These are phyloP conservation scores for Sebastes steindachneri DNA, from an alignment of 2,797 vertebrate species.

Conservation along the genomic window DNA sequence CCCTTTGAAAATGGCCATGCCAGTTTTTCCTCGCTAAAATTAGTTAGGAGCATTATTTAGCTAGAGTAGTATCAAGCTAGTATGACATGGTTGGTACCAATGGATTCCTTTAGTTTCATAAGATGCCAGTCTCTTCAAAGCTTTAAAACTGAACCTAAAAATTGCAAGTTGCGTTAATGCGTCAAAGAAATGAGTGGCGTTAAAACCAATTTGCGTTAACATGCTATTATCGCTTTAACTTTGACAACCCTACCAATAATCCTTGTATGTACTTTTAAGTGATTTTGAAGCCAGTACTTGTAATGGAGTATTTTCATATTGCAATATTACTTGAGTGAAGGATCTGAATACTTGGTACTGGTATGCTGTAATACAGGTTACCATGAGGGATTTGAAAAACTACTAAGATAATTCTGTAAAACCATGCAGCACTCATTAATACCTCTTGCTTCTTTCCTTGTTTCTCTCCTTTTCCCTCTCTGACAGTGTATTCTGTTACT, in stretches of 20 bases:
- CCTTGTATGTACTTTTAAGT: not conserved
- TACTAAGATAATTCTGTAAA: not conserved
- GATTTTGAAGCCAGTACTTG: not conserved
- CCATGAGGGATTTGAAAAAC: not conserved
- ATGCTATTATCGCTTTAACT: too few species aligned
- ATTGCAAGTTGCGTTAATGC: too few species aligned
- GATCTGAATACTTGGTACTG: not conserved
- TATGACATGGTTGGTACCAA: too few species aligned
- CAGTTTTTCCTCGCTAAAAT: too few species aligned
- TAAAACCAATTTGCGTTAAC: too few species aligned
- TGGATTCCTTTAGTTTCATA: too few species aligned
- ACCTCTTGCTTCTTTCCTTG: slow-evolving; percentile 6
- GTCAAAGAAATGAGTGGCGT: too few species aligned
- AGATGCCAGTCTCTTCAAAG: too few species aligned
- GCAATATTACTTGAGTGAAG: not conserved
- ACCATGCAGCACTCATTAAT: not conserved
- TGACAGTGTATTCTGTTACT: slow-evolving; percentile 36
- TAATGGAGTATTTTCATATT: not conserved
- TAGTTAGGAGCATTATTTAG: too few species aligned
- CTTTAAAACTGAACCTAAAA: too few species aligned
- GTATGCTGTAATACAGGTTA: not conserved
- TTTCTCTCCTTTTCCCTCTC: slow-evolving; percentile 12
- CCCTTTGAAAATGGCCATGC: too few species aligned
- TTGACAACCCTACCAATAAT: not conserved
- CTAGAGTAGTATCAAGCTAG: too few species aligned